phyloP scores from a whole-genome alignment of 2,797 vertebrate species.

The Gymnodraco acuticeps region DNA sequence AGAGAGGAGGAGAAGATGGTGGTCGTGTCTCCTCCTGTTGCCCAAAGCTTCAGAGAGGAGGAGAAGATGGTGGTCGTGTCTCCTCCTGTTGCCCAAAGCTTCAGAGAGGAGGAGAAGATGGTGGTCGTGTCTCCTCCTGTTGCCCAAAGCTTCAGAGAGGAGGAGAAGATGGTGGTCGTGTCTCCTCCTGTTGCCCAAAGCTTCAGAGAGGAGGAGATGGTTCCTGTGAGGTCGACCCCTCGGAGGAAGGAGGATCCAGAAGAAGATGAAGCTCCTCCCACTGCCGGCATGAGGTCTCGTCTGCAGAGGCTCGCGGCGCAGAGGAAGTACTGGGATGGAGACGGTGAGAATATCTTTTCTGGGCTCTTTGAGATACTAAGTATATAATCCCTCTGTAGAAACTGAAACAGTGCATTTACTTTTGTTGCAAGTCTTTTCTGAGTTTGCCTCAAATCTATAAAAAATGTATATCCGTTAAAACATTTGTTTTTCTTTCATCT shows the following conservation, averaged over 20 bases:
- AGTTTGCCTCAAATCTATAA: too few species aligned
- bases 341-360: constrained; percentile 62
- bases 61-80: background rate
- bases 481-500: too few species aligned
- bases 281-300: constrained; percentile 85
- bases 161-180: too few species aligned
- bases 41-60: constrained; percentile 5
- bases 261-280: constrained; percentile 49
- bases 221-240: background rate
- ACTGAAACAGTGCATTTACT: too few species aligned
- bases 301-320: constrained; percentile 91
- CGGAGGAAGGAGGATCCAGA: constrained; percentile 30
- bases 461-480: too few species aligned
- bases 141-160: constrained; percentile 33
- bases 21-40: too few species aligned
- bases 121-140: background rate
- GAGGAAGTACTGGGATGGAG: constrained; percentile 89
- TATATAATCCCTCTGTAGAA: too few species aligned
- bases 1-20: constrained; percentile 50
- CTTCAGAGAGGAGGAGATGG: constrained; percentile 10
- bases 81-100: constrained; percentile 8
- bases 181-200: too few species aligned
- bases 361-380: too few species aligned
- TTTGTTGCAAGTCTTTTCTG: too few species aligned
- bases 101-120: constrained; percentile 39